Conservation (phyloP, 1,140 invertebrate species). For the Carposina sasakii region DNA sequence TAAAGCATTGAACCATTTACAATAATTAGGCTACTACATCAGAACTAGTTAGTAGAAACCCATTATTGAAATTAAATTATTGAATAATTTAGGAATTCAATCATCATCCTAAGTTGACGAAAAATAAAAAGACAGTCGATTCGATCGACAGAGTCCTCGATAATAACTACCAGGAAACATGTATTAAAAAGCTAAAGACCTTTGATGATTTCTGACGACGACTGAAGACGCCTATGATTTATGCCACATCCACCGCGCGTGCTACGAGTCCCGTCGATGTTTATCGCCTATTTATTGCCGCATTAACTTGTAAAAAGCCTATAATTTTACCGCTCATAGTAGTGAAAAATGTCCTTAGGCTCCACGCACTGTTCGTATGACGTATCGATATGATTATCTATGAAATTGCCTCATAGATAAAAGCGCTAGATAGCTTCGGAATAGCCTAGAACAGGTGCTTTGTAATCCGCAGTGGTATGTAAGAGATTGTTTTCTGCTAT, state of each 20-base stretch:
- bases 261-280: slow-evolving; percentile 36
- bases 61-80: no score
- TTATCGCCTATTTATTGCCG: slow-evolving; percentile 50
- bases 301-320: slow-evolving; percentile 54
- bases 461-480: neutral
- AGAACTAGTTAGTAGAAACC: no score
- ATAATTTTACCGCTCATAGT: slow-evolving; percentile 40
- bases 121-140: no score
- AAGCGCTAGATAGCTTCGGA: slow-evolving; percentile 6
- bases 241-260: slow-evolving; percentile 25
- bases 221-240: slow-evolving; percentile 18
- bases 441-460: slow-evolving; percentile 1
- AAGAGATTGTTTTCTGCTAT: neutral
- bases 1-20: no score
- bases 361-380: slow-evolving; percentile 21
- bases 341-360: slow-evolving; percentile 52
- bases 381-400: slow-evolving; percentile 23
- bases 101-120: no score
- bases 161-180: no score
- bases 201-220: no score
- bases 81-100: no score
- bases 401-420: slow-evolving; percentile 18
- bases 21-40: no score
- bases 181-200: no score
- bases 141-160: no score